Conservation (phyloP, 2,797 vertebrate genomes). For the Gorsachius magnificus region DNA sequence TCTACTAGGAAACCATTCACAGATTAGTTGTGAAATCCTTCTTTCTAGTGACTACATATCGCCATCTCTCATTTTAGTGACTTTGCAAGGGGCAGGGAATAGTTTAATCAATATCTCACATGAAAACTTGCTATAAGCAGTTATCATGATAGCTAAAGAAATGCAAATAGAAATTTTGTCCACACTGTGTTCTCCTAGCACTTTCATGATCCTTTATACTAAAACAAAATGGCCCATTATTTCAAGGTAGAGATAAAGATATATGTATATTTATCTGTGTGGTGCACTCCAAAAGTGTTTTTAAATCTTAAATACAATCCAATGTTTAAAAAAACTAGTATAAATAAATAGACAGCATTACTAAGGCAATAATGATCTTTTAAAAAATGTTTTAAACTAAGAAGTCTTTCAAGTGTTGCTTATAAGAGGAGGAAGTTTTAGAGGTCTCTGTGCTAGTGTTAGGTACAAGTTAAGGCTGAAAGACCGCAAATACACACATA, state of each 20-base stretch:
- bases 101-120: neutral
- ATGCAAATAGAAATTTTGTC: neutral
- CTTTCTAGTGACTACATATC: accelerated
- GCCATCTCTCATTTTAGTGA: neutral
- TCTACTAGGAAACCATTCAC: neutral
- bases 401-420: neutral
- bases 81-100: neutral
- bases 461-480: neutral
- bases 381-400: neutral
- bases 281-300: neutral
- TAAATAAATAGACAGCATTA: neutral
- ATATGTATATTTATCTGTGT: neutral
- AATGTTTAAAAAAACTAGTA: neutral
- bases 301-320: neutral
- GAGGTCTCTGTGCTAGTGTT: neutral
- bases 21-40: neutral
- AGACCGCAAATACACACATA: neutral
- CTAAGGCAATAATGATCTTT: neutral
- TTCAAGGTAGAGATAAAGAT: neutral
- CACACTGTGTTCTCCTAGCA: neutral
- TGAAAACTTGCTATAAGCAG: neutral
- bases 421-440: neutral
- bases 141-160: neutral
- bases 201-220: neutral
- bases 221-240: neutral